A percentile compares a stretch with the other conserved stretches of the same genome.
Evolutionary conservation across 2,113 vertebrate genomes (phyloP).

Genomic region (Rhynchomys soricoides): DNA sequence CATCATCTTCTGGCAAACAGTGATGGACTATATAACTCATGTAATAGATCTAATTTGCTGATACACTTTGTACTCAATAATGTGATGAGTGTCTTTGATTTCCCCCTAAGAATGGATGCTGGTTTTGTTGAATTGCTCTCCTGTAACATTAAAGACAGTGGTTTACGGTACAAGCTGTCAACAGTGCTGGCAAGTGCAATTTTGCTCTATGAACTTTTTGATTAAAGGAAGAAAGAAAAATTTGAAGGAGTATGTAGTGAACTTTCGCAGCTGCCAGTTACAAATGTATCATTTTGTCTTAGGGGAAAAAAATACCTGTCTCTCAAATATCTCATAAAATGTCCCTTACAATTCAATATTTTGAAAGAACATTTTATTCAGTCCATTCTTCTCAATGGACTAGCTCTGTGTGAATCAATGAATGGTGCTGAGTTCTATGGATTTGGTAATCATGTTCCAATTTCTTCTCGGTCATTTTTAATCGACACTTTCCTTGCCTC

Average conservation of each 20-base stretch:
- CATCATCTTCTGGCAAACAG: not conserved
- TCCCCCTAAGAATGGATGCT: not conserved
- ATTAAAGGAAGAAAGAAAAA: conserved; percentile 41
- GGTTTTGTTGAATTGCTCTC: not conserved
- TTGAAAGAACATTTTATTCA: conserved; percentile 43
- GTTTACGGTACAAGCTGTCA: not conserved
- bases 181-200: not conserved
- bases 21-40: not conserved
- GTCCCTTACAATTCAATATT: not conserved
- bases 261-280: not conserved
- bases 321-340: not conserved
- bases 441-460: conserved; percentile 70
- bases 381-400: conserved; percentile 45
- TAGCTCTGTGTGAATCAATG: conserved; percentile 1
- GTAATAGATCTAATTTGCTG: not conserved
- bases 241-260: not conserved
- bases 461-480: conserved; percentile 74
- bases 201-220: not conserved
- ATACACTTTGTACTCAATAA: not conserved
- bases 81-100: not conserved
- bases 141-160: not conserved
- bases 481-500: conserved; percentile 62
- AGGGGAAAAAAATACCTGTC: not conserved
- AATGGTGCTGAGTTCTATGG: conserved; percentile 41
- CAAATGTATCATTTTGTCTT: conserved; percentile 34